Evolutionary conservation across 2,888 invertebrate species (phyloP), one percentile per base, ranked within the genome.

Genomic region (Pseudeuparius sepicola): DNA sequence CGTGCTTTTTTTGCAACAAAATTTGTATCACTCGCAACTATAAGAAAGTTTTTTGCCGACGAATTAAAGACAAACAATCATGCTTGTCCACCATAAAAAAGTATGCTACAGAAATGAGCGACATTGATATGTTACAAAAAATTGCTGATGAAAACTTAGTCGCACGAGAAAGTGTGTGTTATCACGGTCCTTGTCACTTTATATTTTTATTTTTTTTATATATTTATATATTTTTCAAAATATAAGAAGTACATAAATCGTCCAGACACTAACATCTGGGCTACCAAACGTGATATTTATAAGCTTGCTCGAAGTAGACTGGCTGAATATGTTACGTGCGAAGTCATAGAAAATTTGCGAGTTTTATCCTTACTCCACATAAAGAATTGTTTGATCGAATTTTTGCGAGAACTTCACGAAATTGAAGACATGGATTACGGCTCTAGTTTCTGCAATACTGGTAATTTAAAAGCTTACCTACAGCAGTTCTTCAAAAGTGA

Each of bases 1-100:
- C 26, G 28, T 39, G 37, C 16, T 32, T 39, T 37, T 39, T 39
- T 32, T 39, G 39, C 25, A 5, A 30, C 14, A 39, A 39, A 39
- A 16, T 37, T 11, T 27, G 23, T 20, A 39, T 14, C 5, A 39
- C 37, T 23, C 40, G 38, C 34, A 39, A 40, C 34, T 31, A 31
- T 13, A 28, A 34, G 12, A 29, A 40, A 39, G 30, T 40, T 29
- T 34, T 39, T 26, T 40, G 40, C 20, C 40, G 34, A 30, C 9
- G 29, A 29, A 40, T 40, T 34, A 40, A 24, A 34, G 14, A 34
- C 25, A 40, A 34, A 39, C 34, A 10, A 24, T 4, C 31, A 4
- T 39, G 31, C 27, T 25, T 39, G 18, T 27, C 38, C 25, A 39
- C 31, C 30, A 33, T 35, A 10, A 35, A 40, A 41, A 30, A 14